phyloP scores from a whole-genome alignment of 2,888 invertebrate genomes.

The Aromia moschata region DNA sequence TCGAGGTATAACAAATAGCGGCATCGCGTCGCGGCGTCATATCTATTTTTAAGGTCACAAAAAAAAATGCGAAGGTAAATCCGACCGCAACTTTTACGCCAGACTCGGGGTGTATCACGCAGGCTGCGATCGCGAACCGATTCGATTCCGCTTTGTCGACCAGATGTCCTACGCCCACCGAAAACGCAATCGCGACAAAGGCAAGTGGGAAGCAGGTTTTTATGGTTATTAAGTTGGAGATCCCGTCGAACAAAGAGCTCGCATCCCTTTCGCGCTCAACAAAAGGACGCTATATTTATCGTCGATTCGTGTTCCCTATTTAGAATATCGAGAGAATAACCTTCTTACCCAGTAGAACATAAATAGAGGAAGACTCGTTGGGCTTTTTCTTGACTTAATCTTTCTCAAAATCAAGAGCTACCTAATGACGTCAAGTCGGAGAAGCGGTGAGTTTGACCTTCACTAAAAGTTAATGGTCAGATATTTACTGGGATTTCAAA shows the following conservation, averaged over 20 bases:
- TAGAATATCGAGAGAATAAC: no score
- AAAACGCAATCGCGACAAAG: conserved; percentile 7
- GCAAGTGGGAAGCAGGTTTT: background rate
- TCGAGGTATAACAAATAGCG: conserved; percentile 5
- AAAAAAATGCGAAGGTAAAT: conserved; percentile 15
- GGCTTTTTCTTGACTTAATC: no score
- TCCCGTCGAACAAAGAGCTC: conserved; percentile 6
- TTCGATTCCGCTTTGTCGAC: background rate
- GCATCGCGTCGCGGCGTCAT: background rate
- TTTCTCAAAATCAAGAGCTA: no score
- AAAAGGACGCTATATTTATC: conserved; percentile 13
- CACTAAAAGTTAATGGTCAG: no score
- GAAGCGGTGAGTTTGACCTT: no score
- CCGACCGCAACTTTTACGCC: background rate
- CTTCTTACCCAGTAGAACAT: no score
- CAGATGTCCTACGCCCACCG: conserved; percentile 14
- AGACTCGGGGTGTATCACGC: conserved; percentile 3
- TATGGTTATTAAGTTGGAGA: conserved; percentile 7
- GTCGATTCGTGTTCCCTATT: background rate
- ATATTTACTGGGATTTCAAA: no score
- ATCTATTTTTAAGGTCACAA: conserved; percentile 6
- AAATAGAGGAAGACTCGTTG: no score
- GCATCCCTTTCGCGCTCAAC: conserved; percentile 3
- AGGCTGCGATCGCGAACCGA: background rate
- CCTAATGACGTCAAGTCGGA: no score